Percentiles rank a stretch among this genome's conserved stretches.
Evolutionary conservation across 2,113 vertebrate species (phyloP).

Genomic region (Rana temporaria): DNA sequence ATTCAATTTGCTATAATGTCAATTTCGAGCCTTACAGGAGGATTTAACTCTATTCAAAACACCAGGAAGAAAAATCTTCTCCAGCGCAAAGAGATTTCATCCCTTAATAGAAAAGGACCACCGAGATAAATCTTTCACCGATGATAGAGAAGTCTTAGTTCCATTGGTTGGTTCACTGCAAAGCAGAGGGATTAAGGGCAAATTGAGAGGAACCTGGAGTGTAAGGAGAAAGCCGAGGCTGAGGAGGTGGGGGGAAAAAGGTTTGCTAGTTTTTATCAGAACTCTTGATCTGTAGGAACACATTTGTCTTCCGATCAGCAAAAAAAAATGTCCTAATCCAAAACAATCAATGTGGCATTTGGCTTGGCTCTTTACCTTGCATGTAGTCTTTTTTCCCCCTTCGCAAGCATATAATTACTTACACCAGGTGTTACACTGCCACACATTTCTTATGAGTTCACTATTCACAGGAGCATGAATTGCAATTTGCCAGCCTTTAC

Average conservation of each 20-base stretch:
- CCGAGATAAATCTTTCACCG: conserved; percentile 39
- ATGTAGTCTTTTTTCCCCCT: conserved; percentile 47
- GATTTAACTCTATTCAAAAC: conserved; percentile 30
- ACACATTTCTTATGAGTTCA: conserved; percentile 59
- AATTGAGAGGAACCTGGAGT: conserved; percentile 57
- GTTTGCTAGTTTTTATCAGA: conserved; percentile 46
- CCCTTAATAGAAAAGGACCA: conserved; percentile 42
- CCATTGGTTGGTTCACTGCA: conserved; percentile 27
- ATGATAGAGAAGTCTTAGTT: conserved; percentile 33
- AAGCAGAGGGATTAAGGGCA: conserved; percentile 58
- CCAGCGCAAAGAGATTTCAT: conserved; percentile 15
- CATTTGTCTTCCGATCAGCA: conserved; percentile 49
- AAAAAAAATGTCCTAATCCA: conserved; percentile 50
- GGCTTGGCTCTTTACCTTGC: conserved; percentile 54
- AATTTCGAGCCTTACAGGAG: conserved; percentile 25
- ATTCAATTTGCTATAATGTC: conserved; percentile 35
- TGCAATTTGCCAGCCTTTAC: conserved; percentile 63
- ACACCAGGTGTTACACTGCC: conserved; percentile 69
- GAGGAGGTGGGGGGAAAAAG: conserved; percentile 52
- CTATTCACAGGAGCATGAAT: conserved; percentile 56
- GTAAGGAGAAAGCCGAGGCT: conserved; percentile 56
- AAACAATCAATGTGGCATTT: conserved; percentile 59
- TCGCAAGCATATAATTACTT: conserved; percentile 66
- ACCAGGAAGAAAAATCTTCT: conserved; percentile 10
- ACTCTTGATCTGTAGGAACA: conserved; percentile 45